phyloP scores from a whole-genome alignment of 2,888 invertebrate genomes.

The Andrena marginata region DNA sequence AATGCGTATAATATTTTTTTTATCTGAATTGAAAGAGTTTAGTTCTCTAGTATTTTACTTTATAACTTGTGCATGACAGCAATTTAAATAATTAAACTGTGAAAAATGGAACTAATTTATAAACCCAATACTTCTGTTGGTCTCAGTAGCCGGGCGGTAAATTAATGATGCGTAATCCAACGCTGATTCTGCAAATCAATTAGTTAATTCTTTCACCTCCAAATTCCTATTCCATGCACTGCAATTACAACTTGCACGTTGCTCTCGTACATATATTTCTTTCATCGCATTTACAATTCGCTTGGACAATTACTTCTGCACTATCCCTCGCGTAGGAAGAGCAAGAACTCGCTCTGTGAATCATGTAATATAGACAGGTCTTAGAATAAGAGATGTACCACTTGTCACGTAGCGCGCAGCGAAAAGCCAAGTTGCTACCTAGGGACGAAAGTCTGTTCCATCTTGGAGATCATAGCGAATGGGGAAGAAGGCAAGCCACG shows the following conservation, averaged over 20 bases:
- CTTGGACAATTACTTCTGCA: background rate
- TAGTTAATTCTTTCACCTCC: background rate
- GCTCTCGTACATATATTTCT: no score
- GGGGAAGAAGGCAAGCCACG: conserved; percentile 40
- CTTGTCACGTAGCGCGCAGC: conserved; percentile 46
- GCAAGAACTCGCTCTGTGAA: conserved; percentile 21
- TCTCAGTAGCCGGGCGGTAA: background rate
- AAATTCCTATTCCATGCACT: background rate
- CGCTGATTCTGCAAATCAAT: background rate
- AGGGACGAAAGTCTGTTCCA: conserved; percentile 49
- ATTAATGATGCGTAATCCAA: background rate
- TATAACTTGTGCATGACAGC: background rate
- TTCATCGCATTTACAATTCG: background rate
- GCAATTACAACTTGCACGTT: background rate
- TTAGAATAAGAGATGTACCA: conserved; percentile 35
- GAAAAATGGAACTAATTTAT: background rate
- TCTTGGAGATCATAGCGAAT: conserved; percentile 50
- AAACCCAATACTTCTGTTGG: background rate
- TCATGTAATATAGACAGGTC: conserved; percentile 34
- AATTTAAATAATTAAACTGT: background rate
- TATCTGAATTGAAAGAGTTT: background rate
- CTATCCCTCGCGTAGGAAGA: background rate
- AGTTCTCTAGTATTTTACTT: background rate
- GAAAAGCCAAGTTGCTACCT: conserved; percentile 52
- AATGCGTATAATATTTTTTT: background rate